phyloP scores from a whole-genome alignment of 2,797 vertebrate species.

The Trachurus trachurus region DNA sequence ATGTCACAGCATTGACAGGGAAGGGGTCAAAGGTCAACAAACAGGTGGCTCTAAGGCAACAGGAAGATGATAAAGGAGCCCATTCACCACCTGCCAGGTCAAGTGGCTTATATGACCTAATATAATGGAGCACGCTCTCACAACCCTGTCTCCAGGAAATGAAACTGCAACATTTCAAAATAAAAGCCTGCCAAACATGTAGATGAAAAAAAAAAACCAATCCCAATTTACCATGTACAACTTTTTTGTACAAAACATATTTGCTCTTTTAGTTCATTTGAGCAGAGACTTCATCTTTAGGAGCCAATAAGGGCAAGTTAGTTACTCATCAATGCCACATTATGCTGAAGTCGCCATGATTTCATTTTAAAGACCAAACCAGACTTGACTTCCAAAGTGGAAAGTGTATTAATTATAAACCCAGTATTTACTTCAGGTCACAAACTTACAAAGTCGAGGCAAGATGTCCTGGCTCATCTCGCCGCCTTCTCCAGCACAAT shows the following conservation, averaged over 20 bases:
- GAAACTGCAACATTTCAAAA: not conserved
- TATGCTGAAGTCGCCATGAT: not conserved
- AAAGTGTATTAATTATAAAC: conserved; percentile 45
- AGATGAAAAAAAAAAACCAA: no score
- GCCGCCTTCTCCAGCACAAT: conserved; percentile 55
- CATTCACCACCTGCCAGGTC: no score
- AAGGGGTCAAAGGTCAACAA: conserved; percentile 1
- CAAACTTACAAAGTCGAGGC: conserved; percentile 61
- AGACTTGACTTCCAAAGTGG: not conserved
- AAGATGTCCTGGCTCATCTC: conserved; percentile 57
- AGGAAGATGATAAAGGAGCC: conserved; percentile 4
- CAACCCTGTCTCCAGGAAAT: not conserved
- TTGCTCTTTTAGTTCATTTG: no score
- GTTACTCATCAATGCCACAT: not conserved
- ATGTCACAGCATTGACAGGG: not conserved
- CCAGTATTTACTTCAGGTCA: conserved; percentile 65
- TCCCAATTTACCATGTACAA: no score
- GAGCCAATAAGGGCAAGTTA: not conserved
- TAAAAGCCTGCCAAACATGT: not conserved
- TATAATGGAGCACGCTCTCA: no score
- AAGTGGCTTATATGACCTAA: no score
- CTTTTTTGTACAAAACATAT: no score
- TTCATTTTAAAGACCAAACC: conserved; percentile 5
- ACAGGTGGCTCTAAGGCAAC: not conserved
- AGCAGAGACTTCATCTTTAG: no score